Conservation (phyloP, 2,113 vertebrate species). For the Grammomys surdaster region DNA sequence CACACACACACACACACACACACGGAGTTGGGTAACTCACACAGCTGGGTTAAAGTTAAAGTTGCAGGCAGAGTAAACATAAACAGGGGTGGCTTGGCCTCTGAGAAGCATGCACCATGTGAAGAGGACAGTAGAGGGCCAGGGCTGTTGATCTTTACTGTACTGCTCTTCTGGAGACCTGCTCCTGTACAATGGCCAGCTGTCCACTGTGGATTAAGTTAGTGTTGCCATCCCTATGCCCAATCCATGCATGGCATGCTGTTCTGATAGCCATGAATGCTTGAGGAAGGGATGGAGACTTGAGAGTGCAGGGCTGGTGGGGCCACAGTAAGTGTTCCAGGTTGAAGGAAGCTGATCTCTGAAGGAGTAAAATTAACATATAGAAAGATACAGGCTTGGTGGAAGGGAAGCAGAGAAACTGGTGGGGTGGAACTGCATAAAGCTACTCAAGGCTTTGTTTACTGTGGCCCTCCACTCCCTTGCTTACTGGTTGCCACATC, state of each 20-base stretch:
- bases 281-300: fast-evolving
- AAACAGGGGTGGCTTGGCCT: background rate
- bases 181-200: background rate
- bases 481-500: fast-evolving
- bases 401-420: background rate
- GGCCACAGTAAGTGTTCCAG: background rate
- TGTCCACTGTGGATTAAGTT: too few relatives aligned
- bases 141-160: background rate
- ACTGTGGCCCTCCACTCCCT: fast-evolving
- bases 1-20: background rate
- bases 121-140: too few relatives aligned
- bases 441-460: background rate
- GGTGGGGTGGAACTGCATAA: fast-evolving
- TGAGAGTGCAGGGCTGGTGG: background rate
- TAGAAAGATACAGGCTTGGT: background rate
- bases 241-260: too few relatives aligned
- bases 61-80: background rate
- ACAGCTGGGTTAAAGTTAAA: background rate
- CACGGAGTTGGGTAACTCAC: background rate
- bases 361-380: fast-evolving
- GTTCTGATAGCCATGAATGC: background rate
- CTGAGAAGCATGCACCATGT: fast-evolving
- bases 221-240: fast-evolving
- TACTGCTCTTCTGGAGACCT: background rate
- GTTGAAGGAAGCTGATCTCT: background rate